Conservation (phyloP, 2,797 vertebrate genomes). For the Amphiprion clarkii region DNA sequence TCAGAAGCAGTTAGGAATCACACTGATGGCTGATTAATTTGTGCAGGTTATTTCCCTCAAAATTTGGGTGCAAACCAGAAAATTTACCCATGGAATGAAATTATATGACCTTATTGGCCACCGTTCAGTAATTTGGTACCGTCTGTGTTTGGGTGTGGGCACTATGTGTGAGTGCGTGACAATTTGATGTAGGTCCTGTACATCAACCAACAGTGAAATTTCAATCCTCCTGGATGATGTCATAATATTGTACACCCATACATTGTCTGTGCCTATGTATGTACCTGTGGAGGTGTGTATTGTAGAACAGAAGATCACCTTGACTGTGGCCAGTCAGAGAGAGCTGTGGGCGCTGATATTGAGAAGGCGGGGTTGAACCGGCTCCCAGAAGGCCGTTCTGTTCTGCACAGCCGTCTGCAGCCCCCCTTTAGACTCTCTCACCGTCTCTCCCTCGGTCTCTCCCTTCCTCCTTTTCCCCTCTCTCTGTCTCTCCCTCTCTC, state of each 20-base stretch:
- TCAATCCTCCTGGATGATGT: constrained; percentile 47
- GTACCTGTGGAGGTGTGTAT: constrained; percentile 68
- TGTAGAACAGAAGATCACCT: constrained; percentile 81
- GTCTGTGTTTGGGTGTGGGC: constrained; percentile 34
- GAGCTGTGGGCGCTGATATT: constrained; percentile 83
- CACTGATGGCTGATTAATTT: constrained; percentile 64
- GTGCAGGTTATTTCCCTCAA: constrained; percentile 57
- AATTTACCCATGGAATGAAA: constrained; percentile 61
- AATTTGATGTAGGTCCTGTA: constrained; percentile 34
- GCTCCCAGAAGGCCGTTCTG: constrained; percentile 83
- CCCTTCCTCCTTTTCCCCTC: constrained; percentile 32
- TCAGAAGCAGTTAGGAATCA: constrained; percentile 66
- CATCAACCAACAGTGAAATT: constrained; percentile 50
- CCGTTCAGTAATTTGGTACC: constrained; percentile 35
- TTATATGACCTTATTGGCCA: constrained; percentile 42
- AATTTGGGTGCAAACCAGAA: constrained; percentile 42
- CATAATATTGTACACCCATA: constrained; percentile 35
- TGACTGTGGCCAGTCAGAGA: constrained; percentile 85
- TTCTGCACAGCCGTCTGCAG: constrained; percentile 76
- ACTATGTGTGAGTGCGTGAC: constrained; percentile 29
- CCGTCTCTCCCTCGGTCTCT: constrained; percentile 30
- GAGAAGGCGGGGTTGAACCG: constrained; percentile 76
- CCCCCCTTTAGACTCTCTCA: constrained; percentile 52
- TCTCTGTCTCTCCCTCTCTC: constrained; percentile 34
- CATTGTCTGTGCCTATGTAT: constrained; percentile 50